Conservation (phyloP, 2,797 vertebrate genomes). For the Megalops cyprinoides region DNA sequence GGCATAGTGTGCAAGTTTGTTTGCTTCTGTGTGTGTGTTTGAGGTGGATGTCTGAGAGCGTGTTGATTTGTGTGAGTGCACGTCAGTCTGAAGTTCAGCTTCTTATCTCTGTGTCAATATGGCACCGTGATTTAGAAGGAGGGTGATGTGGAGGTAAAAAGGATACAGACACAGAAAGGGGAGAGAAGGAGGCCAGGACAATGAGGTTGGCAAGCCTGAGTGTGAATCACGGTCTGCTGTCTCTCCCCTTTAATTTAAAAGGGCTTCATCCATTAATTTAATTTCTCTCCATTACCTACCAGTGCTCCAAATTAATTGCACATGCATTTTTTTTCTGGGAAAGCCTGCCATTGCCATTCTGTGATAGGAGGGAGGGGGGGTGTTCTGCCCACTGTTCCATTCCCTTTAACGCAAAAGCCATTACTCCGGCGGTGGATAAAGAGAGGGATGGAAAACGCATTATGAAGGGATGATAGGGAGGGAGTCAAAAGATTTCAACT, state of each 20-base stretch:
- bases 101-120: slow-evolving; percentile 22
- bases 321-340: neutral
- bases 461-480: slow-evolving; percentile 65
- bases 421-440: slow-evolving; percentile 61
- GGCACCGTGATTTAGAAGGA: neutral
- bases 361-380: neutral
- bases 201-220: neutral
- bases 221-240: neutral
- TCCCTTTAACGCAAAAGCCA: slow-evolving; percentile 67
- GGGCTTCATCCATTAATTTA: neutral
- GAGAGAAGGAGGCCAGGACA: neutral
- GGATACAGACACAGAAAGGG: neutral
- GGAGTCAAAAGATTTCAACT: slow-evolving; percentile 75
- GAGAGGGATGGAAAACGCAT: slow-evolving; percentile 59
- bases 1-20: too few relatives aligned
- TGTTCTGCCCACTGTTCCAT: slow-evolving; percentile 25
- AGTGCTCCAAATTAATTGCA: neutral
- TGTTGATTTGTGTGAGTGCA: neutral
- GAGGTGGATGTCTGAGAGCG: neutral
- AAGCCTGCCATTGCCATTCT: neutral
- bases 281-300: neutral
- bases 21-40: neutral
- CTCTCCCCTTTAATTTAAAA: neutral
- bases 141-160: neutral
- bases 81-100: slow-evolving; percentile 26